Evolutionary conservation across 2,888 invertebrate genomes (phyloP).

Genomic region (Eupeodes luniger): DNA sequence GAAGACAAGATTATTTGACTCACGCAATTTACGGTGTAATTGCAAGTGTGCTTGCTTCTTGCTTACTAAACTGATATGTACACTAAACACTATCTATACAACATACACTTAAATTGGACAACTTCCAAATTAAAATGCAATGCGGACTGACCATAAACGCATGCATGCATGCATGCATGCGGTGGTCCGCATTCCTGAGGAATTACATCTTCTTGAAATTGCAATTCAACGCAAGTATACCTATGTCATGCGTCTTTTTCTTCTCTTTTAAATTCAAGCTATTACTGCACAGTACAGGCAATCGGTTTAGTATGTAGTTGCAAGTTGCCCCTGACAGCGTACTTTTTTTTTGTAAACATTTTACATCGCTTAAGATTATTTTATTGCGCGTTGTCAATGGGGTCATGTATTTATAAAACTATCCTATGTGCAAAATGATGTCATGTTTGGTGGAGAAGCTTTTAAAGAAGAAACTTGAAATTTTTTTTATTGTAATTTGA

Average conservation of each 20-base stretch:
- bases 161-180: conserved; percentile 54
- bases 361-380: conserved; percentile 32
- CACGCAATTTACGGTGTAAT: conserved; percentile 61
- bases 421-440: conserved; percentile 21
- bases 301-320: neutral
- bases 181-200: conserved; percentile 72
- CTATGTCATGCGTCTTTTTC: neutral
- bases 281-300: neutral
- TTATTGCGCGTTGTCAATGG: conserved; percentile 66
- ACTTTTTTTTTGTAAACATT: neutral
- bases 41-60: neutral
- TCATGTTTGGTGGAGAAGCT: conserved; percentile 22
- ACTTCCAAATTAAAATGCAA: conserved; percentile 57
- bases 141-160: conserved; percentile 68
- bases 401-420: conserved; percentile 51
- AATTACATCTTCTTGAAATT: conserved; percentile 65
- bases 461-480: conserved; percentile 5
- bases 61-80: neutral
- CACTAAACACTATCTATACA: neutral
- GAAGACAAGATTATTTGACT: conserved; percentile 65
- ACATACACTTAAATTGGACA: conserved; percentile 66
- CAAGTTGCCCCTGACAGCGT: conserved; percentile 32
- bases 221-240: conserved; percentile 43
- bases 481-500: neutral
- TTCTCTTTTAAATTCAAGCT: neutral